These are phyloP conservation scores for Siniperca undulata DNA, from an alignment of 2,797 vertebrate species.

Conservation along the genomic window DNA sequence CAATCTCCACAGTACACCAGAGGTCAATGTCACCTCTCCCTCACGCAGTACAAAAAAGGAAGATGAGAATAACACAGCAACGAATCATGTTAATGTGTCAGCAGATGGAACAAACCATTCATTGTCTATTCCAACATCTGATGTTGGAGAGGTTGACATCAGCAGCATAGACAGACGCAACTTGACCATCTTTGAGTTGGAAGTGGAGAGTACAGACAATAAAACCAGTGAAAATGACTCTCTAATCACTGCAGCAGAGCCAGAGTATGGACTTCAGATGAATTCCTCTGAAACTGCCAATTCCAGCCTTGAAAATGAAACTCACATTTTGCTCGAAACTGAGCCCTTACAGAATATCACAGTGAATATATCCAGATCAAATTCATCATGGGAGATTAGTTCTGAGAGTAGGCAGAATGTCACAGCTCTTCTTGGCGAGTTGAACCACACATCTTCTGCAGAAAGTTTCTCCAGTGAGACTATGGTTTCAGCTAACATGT, in stretches of 20 bases:
- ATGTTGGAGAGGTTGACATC: slow-evolving; percentile 7
- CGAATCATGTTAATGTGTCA: slow-evolving; percentile 9
- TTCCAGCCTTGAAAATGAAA: slow-evolving; percentile 39
- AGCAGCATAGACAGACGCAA: slow-evolving; percentile 34
- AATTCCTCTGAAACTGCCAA: slow-evolving; percentile 30
- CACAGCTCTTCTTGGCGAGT: slow-evolving; percentile 5
- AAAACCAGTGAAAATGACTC: slow-evolving; percentile 30
- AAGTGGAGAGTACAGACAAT: slow-evolving; percentile 21
- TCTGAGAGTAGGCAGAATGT: slow-evolving; percentile 28
- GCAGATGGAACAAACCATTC: slow-evolving; percentile 22
- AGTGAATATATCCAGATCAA: slow-evolving; percentile 20
- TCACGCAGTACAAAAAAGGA: not conserved
- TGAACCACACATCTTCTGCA: slow-evolving; percentile 45
- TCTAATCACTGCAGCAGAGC: not conserved
- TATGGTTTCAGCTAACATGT: slow-evolving; percentile 4
- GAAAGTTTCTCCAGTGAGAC: slow-evolving; percentile 40
- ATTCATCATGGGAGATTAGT: slow-evolving; percentile 27
- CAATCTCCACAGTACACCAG: slow-evolving; percentile 13
- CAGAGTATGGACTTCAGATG: not conserved
- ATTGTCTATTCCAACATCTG: not conserved
- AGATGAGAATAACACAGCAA: slow-evolving; percentile 24
- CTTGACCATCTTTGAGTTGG: slow-evolving; percentile 24
- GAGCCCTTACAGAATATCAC: slow-evolving; percentile 42
- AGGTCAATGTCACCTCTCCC: slow-evolving; percentile 3
- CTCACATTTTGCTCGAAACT: slow-evolving; percentile 9